Percentiles rank a stretch among this genome's conserved stretches.
Evolutionary conservation across 2,797 vertebrate genomes (phyloP).

Genomic region (Hipposideros larvatus): DNA sequence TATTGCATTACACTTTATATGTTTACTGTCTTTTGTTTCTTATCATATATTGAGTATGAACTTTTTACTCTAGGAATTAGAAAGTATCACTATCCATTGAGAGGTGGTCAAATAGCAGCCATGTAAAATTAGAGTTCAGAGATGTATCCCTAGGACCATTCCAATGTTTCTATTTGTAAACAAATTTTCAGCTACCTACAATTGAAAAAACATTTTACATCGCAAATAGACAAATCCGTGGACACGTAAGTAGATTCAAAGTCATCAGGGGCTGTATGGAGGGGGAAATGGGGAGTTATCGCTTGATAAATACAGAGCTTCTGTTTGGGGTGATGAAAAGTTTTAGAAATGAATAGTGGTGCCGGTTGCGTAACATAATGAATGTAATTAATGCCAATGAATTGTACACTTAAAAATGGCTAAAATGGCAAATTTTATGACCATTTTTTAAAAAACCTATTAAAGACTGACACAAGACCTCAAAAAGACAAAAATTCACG

Average conservation of each 20-base stretch:
- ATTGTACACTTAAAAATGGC: not conserved
- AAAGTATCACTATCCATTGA: not conserved
- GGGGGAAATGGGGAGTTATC: not conserved
- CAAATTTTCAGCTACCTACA: not conserved
- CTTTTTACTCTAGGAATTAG: not conserved
- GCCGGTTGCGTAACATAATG: not conserved
- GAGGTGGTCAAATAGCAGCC: not conserved
- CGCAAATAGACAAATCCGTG: not conserved
- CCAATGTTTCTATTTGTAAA: slow-evolving; percentile 11
- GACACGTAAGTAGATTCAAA: not conserved
- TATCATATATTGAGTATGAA: not conserved
- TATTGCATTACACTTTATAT: not conserved
- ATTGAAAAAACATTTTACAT: not conserved
- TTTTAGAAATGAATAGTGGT: slow-evolving; percentile 49
- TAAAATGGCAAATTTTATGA: not conserved
- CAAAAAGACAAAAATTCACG: not conserved
- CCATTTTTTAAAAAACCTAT: not conserved
- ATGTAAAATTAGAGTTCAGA: not conserved
- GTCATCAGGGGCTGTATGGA: not conserved
- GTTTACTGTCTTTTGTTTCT: slow-evolving; percentile 11
- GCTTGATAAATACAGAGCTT: not conserved
- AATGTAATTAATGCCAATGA: not conserved
- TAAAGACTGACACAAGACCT: not conserved
- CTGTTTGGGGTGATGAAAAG: not conserved
- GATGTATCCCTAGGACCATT: not conserved